These are phyloP conservation scores for Hemicentrotus pulcherrimus DNA, from an alignment of 35 echinoderm and acorn worm species.

Conservation along the genomic window DNA sequence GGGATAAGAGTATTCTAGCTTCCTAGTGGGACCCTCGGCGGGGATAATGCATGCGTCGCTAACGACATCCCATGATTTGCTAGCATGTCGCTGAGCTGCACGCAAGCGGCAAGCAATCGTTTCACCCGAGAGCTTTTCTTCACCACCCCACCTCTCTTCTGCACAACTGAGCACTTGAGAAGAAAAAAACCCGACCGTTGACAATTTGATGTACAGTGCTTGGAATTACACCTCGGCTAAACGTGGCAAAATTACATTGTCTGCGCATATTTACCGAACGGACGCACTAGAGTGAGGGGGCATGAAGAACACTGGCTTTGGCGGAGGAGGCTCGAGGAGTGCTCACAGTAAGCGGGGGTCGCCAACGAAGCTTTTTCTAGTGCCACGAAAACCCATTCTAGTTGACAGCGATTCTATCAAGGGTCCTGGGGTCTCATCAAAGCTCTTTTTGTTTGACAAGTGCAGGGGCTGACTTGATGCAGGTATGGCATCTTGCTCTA, in stretches of 20 bases:
- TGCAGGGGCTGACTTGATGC: too few relatives aligned
- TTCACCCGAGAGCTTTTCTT: neutral
- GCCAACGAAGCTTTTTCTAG: too few relatives aligned
- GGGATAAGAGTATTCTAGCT: neutral
- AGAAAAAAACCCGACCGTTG: neutral
- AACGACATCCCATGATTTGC: conserved; percentile 35
- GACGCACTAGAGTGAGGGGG: neutral
- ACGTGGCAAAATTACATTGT: conserved; percentile 36
- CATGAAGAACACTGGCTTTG: neutral
- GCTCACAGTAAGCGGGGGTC: too few relatives aligned
- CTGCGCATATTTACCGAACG: neutral
- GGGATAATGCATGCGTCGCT: conserved; percentile 37
- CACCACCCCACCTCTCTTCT: neutral
- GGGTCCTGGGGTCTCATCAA: neutral
- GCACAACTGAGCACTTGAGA: conserved; percentile 27
- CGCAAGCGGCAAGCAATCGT: conserved; percentile 2
- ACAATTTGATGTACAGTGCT: conserved; percentile 26
- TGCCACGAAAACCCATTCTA: neutral
- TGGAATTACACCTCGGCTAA: conserved; percentile 22
- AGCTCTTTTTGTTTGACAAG: too few relatives aligned
- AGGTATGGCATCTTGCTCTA: too few relatives aligned
- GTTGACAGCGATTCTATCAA: neutral
- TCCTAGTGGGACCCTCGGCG: neutral
- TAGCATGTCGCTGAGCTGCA: conserved; percentile 8
- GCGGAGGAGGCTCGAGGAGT: neutral